phyloP scores from a whole-genome alignment of 2,113 vertebrate species.

The Scomber japonicus region DNA sequence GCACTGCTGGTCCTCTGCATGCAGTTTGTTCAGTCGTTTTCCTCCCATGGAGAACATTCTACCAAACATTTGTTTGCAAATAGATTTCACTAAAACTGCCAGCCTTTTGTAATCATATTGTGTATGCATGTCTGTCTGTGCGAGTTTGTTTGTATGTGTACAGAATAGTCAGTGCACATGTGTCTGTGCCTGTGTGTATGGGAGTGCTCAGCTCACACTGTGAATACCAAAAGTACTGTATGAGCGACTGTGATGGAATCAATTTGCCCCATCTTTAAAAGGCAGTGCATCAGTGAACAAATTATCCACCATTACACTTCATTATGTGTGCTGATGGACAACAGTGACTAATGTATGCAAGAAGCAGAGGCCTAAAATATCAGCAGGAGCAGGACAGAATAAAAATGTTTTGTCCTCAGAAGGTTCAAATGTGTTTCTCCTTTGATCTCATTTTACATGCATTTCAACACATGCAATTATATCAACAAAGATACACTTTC shows the following conservation, averaged over 20 bases:
- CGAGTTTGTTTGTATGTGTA: background rate
- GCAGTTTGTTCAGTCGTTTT: conserved; percentile 63
- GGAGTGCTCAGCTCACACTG: conserved; percentile 23
- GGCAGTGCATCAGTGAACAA: conserved; percentile 69
- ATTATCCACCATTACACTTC: conserved; percentile 72
- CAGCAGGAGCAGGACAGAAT: background rate
- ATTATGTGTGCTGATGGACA: conserved; percentile 78
- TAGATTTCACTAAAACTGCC: conserved; percentile 66
- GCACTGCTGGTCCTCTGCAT: conserved; percentile 39
- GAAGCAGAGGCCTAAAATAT: conserved; percentile 28
- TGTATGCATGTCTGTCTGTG: conserved; percentile 19
- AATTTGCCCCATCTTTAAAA: conserved; percentile 64
- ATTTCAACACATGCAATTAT: too few relatives aligned
- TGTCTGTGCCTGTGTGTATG: conserved; percentile 21
- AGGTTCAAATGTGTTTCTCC: too few relatives aligned
- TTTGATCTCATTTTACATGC: too few relatives aligned
- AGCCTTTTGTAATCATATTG: conserved; percentile 45
- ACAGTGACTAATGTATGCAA: conserved; percentile 56
- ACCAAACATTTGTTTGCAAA: conserved; percentile 65
- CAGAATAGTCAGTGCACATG: background rate
- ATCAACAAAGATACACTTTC: too few relatives aligned
- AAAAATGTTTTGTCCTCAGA: background rate
- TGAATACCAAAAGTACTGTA: conserved; percentile 45
- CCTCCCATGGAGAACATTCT: conserved; percentile 63
- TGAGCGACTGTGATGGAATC: conserved; percentile 58